phyloP scores from a whole-genome alignment of 2,113 vertebrate genomes.

The Colius striatus region DNA sequence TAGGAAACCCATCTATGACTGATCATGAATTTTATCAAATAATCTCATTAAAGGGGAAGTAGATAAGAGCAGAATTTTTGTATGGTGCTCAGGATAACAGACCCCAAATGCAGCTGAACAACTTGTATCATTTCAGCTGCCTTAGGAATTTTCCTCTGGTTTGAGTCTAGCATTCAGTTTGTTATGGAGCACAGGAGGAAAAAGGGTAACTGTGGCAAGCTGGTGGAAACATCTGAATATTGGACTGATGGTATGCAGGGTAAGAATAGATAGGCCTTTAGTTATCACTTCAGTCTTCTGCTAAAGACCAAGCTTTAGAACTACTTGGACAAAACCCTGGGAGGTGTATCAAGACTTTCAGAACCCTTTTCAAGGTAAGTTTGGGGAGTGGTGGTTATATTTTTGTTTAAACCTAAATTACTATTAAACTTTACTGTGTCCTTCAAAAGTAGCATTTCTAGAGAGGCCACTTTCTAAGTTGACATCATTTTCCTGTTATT shows the following conservation, averaged over 20 bases:
- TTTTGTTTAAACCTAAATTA: neutral
- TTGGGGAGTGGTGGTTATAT: neutral
- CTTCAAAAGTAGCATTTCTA: neutral
- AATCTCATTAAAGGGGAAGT: neutral
- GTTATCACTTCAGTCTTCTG: neutral
- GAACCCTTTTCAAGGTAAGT: neutral
- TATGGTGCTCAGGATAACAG: neutral
- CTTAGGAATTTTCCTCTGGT: neutral
- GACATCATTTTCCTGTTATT: neutral
- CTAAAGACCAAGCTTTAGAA: neutral
- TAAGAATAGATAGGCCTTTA: neutral
- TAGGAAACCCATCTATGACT: neutral
- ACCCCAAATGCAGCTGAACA: neutral
- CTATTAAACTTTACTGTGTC: neutral
- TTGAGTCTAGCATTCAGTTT: neutral
- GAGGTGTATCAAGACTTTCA: neutral
- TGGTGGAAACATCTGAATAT: neutral
- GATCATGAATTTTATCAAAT: neutral
- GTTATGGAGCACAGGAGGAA: neutral
- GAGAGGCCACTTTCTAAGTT: neutral
- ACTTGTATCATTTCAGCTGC: neutral
- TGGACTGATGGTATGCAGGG: accelerated
- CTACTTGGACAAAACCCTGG: neutral
- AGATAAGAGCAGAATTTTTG: neutral
- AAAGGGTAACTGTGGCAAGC: neutral